phyloP scores from a whole-genome alignment of 2,888 invertebrate species.

The Leucoma salicis region DNA sequence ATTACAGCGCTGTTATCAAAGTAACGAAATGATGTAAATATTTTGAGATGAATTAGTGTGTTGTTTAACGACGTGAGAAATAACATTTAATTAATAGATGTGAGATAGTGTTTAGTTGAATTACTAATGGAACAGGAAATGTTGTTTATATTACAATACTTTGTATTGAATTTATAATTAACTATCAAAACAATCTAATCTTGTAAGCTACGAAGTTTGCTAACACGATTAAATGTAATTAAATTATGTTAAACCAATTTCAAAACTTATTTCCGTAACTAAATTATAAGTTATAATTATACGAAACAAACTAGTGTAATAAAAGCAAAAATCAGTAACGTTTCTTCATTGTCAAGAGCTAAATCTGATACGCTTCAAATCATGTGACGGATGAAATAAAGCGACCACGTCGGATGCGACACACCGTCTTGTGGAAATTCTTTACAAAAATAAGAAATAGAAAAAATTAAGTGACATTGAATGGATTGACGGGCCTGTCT shows the following conservation, averaged over 20 bases:
- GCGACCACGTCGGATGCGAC: conserved; percentile 43
- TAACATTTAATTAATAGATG: neutral
- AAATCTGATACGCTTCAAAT: conserved; percentile 65
- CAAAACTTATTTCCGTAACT: no score
- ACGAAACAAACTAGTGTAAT: conserved; percentile 22
- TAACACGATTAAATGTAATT: neutral
- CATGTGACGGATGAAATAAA: conserved; percentile 66
- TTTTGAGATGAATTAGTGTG: conserved; percentile 34
- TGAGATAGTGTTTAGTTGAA: neutral
- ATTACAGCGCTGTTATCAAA: conserved; percentile 41
- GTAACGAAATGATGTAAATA: conserved; percentile 46
- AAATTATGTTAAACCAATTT: neutral
- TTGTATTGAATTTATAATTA: no score
- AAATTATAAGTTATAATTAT: no score
- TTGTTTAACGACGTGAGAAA: conserved; percentile 7
- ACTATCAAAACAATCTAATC: no score
- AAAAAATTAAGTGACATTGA: conserved; percentile 36
- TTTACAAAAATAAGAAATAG: conserved; percentile 37
- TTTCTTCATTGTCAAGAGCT: conserved; percentile 43
- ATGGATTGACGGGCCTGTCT: conserved; percentile 39
- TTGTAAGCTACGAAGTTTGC: neutral
- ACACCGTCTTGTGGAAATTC: conserved; percentile 31
- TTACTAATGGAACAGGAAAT: neutral
- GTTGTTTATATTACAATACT: no score
- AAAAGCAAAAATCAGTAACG: conserved; percentile 22